Evolutionary conservation across 2,113 vertebrate genomes (phyloP).

Genomic region (Macrotis lagotis): DNA sequence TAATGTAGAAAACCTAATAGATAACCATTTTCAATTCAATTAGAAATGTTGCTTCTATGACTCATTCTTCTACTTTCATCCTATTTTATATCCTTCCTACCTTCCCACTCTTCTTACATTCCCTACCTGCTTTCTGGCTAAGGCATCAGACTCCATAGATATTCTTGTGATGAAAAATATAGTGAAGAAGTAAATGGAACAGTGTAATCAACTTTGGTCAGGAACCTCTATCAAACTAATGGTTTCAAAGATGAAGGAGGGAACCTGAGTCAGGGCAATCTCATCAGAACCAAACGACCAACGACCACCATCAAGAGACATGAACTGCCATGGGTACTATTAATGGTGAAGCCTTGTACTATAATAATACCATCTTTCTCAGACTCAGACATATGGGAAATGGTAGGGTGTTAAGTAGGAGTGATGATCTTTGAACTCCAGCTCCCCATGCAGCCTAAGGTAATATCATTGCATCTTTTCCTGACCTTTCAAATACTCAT

Average conservation of each 20-base stretch:
- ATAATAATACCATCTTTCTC: neutral
- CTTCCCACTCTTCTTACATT: neutral
- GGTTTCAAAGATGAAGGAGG: neutral
- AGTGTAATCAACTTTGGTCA: slow-evolving; percentile 2
- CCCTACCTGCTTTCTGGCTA: neutral
- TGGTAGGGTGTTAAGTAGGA: neutral
- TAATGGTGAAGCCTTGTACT: neutral
- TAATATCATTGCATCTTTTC: neutral
- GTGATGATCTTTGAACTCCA: neutral
- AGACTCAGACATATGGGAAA: neutral
- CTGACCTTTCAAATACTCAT: neutral
- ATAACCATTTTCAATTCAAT: neutral
- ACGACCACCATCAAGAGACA: neutral
- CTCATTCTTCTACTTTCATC: neutral
- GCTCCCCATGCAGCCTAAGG: neutral
- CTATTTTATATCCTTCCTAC: neutral
- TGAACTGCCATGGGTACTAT: neutral
- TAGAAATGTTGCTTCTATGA: neutral
- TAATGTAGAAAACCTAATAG: neutral
- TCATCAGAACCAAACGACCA: neutral
- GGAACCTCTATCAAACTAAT: neutral
- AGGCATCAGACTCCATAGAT: neutral
- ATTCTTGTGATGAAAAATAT: neutral
- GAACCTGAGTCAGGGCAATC: neutral
- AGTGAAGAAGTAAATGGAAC: neutral